A percentile compares a stretch with the other conserved stretches of the same genome.
Conservation (phyloP, 2,113 vertebrate species). For the Nyctereutes procyonoides region DNA sequence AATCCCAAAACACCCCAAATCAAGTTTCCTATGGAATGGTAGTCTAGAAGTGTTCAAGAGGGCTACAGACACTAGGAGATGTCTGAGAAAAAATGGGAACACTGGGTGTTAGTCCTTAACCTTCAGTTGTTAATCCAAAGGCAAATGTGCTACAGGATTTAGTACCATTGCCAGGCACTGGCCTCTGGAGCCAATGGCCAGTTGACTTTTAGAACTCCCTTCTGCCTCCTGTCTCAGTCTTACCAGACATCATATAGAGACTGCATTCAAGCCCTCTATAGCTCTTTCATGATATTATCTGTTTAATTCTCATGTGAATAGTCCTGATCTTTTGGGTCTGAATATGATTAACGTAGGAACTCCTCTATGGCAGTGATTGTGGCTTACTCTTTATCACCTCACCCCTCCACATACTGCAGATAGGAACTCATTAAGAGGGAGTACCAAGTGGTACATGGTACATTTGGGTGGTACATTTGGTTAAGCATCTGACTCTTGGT, state of each 20-base stretch:
- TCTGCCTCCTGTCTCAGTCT: not conserved
- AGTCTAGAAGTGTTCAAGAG: not conserved
- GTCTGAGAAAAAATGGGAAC: not conserved
- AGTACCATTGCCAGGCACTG: not conserved
- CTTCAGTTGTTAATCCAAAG: not conserved
- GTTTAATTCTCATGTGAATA: not conserved
- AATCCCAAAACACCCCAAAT: not conserved
- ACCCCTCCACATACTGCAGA: not conserved
- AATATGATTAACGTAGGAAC: not conserved
- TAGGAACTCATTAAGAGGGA: not conserved
- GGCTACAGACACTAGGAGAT: not conserved
- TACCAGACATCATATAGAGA: not conserved
- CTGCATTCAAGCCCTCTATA: not conserved
- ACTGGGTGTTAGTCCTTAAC: not conserved
- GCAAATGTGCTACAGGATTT: not conserved
- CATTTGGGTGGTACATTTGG: not conserved
- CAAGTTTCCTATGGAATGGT: not conserved
- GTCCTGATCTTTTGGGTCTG: not conserved
- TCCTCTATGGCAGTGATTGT: not conserved
- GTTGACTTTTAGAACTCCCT: not conserved
- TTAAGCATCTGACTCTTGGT: not conserved
- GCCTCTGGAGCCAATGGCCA: not conserved
- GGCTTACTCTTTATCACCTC: not conserved
- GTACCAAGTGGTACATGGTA: no score
- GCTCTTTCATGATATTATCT: conserved; percentile 3